Conservation (phyloP, 2,797 vertebrate species). For the Neosilurus hyrtlii region DNA sequence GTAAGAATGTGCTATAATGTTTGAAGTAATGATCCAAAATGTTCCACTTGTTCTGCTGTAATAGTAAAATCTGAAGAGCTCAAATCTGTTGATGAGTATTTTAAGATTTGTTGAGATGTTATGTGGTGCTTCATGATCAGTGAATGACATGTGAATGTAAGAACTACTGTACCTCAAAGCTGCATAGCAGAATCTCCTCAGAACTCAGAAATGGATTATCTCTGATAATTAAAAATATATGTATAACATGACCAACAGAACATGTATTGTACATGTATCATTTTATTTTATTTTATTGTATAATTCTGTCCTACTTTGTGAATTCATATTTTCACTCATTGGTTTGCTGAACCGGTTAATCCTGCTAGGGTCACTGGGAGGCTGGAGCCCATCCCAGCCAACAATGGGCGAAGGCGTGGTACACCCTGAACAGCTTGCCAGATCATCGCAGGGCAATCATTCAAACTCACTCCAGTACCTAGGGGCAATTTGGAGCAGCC, state of each 20-base stretch:
- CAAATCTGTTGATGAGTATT: too few species aligned
- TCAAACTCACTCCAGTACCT: too few species aligned
- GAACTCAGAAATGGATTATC: not conserved
- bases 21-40: not conserved
- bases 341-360: too few species aligned
- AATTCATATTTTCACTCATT: too few species aligned
- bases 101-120: not conserved
- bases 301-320: not conserved
- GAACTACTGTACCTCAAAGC: constrained; percentile 7
- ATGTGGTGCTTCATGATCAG: constrained; percentile 6
- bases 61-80: not conserved
- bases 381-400: too few species aligned
- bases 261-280: not conserved
- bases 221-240: too few species aligned
- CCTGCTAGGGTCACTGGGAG: too few species aligned
- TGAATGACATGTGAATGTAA: constrained; percentile 3
- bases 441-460: too few species aligned
- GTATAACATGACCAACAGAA: not conserved
- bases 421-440: too few species aligned
- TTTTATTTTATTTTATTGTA: not conserved
- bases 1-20: not conserved
- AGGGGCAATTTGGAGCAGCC: too few species aligned
- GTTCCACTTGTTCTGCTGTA: not conserved
- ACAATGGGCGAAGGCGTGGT: too few species aligned
- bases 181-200: not conserved